A percentile compares a stretch with the other conserved stretches of the same genome.
Evolutionary conservation across 2,888 invertebrate species (phyloP).

Genomic region (Drosophila maculinotata): DNA sequence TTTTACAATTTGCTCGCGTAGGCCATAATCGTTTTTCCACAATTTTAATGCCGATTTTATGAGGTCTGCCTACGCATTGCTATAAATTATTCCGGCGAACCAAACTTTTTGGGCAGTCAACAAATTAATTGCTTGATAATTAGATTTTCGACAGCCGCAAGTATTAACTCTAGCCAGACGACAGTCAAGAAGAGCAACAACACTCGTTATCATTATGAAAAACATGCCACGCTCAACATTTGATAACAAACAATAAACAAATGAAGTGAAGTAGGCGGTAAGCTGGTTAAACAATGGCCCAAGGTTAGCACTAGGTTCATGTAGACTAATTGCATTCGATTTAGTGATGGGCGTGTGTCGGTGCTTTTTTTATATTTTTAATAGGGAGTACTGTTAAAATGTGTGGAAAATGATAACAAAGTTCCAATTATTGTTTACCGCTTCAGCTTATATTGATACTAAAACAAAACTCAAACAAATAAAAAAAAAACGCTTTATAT

Average conservation of each 20-base stretch:
- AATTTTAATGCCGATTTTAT: conserved; percentile 40
- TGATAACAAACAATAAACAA: conserved; percentile 46
- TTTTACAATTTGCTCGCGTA: conserved; percentile 3
- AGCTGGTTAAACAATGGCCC: conserved; percentile 28
- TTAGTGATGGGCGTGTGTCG: background rate
- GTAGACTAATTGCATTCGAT: background rate
- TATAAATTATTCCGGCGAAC: conserved; percentile 42
- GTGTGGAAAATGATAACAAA: too few species aligned
- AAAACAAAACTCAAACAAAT: background rate
- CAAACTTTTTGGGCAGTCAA: conserved; percentile 42
- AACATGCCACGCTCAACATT: conserved; percentile 25
- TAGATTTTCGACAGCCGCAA: conserved; percentile 43
- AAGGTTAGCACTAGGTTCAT: conserved; percentile 25
- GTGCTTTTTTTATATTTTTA: background rate
- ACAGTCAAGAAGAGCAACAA: conserved; percentile 5
- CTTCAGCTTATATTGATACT: background rate
- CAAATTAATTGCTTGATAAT: conserved; percentile 69
- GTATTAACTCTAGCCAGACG: conserved; percentile 33
- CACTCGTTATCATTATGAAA: conserved; percentile 27
- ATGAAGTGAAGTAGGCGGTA: conserved; percentile 5
- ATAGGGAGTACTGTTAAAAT: too few species aligned
- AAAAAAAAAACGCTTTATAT: background rate
- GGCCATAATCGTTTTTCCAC: conserved; percentile 15
- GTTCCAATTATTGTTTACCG: too few species aligned
- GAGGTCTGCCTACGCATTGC: conserved; percentile 24